phyloP scores from a whole-genome alignment of 92 coral and sea anemone species.

The Epizoanthus illoricatus region DNA sequence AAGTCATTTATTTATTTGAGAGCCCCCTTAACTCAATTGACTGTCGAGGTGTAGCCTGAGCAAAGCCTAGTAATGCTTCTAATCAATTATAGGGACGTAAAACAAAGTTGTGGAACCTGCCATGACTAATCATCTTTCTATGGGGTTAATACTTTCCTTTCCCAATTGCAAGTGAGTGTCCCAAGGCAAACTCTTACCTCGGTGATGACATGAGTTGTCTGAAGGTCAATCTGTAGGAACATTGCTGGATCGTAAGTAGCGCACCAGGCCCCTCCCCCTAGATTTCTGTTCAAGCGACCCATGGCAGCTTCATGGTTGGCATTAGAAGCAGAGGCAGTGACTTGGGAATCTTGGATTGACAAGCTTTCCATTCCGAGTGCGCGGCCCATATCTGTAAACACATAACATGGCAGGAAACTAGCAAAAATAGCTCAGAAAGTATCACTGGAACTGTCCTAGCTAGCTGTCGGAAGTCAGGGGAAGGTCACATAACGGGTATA shows the following conservation, averaged over 20 bases:
- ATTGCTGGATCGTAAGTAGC: background rate
- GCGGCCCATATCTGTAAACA: background rate
- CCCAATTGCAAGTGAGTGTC: background rate
- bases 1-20: no score
- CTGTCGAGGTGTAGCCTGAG: no score
- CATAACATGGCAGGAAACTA: background rate
- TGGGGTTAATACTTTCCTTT: no score
- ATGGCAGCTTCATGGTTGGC: constrained; percentile 8
- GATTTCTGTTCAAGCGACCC: constrained; percentile 21
- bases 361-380: constrained; percentile 37
- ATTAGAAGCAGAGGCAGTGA: constrained; percentile 15
- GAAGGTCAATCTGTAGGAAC: constrained; percentile 36
- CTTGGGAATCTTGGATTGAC: constrained; percentile 13
- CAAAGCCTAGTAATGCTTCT: no score
- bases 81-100: no score
- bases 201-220: constrained; percentile 15
- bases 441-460: background rate
- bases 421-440: no score
- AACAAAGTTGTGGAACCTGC: no score
- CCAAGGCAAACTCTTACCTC: background rate
- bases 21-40: no score
- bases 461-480: no score
- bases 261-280: constrained; percentile 40
- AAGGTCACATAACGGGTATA: no score
- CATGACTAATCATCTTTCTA: no score